These are phyloP conservation scores for Tenebrosternarchus preto DNA, from an alignment of 2,113 vertebrate genomes.

Conservation along the genomic window DNA sequence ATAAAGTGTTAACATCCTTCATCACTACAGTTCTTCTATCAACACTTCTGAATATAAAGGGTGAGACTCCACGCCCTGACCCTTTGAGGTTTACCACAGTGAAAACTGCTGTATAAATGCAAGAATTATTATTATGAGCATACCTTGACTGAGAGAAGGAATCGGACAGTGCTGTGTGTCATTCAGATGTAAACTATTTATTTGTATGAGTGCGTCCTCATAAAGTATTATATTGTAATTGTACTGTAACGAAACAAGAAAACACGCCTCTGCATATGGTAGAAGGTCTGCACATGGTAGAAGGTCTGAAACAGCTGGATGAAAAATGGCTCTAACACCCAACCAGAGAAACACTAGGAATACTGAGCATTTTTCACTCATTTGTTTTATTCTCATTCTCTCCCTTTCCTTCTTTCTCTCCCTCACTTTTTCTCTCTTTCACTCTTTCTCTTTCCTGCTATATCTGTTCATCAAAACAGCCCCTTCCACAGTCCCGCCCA, in stretches of 20 bases:
- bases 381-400: background rate
- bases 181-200: too few relatives aligned
- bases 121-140: too few relatives aligned
- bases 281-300: background rate
- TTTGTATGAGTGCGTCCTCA: too few relatives aligned
- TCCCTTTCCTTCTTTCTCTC: background rate
- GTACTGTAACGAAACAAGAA: background rate
- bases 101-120: too few relatives aligned
- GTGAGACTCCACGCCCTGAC: too few relatives aligned
- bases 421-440: background rate
- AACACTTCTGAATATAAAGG: too few relatives aligned
- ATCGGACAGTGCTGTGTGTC: too few relatives aligned
- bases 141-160: too few relatives aligned
- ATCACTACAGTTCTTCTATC: too few relatives aligned
- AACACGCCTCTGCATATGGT: background rate
- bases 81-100: too few relatives aligned
- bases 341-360: background rate
- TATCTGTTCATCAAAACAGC: background rate
- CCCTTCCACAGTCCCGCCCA: background rate
- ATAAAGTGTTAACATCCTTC: too few relatives aligned
- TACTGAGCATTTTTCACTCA: background rate
- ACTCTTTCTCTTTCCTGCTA: background rate
- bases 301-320: conserved; percentile 7
- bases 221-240: background rate
- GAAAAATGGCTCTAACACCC: background rate